Evolutionary conservation across 2,797 vertebrate genomes (phyloP), one percentile per base, ranked within the genome.

Genomic region (Mormyrus hasselquistii): DNA sequence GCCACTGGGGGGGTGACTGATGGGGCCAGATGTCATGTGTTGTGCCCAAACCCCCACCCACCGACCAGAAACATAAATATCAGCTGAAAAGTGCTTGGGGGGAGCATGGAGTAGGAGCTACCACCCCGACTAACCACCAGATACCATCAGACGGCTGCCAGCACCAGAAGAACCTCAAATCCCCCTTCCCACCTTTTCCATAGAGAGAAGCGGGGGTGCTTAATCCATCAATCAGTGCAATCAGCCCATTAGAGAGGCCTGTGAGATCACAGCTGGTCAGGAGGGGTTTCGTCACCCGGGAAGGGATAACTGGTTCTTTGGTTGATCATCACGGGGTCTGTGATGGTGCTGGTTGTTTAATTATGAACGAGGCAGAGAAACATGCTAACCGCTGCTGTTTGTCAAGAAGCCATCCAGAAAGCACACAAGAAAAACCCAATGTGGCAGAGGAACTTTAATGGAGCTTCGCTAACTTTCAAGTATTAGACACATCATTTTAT

Each of bases 141-240:
- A 84, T 47, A 52, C 22, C 47, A 10, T 25, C 8, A 8, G 47
- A 50, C 2, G 47, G 82, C n/a, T 84, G 73, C 73, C 73, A 44
- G 73, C 73, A 44, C 73, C 34, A 44, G 5, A 41, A 19, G n/a
- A 41, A 19, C 82, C 49, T 8, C 41, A 50, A 84, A 9, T 22
- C 41, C 47, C 82, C 82, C 3, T 2, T 4, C 62, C 12, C 1
- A 34, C 62, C 14, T 2, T 57, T 49, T 29, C 50, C 89, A 79
- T 69, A 38, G 76, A 12, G 29, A 88, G 12, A 62, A 89, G 69
- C 2, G 0, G 2, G 9, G 49, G 52, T 9, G 57, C 49, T 25
- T 22, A 16, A 55, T 22, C 10, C 16, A 90, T 88, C 76, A 88
- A 53, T 90, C 76, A 90, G 41, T 34, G 53, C 29, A 2, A 34